Conservation (phyloP, 1,140 invertebrate species). For the Armadillidium nasatum region DNA sequence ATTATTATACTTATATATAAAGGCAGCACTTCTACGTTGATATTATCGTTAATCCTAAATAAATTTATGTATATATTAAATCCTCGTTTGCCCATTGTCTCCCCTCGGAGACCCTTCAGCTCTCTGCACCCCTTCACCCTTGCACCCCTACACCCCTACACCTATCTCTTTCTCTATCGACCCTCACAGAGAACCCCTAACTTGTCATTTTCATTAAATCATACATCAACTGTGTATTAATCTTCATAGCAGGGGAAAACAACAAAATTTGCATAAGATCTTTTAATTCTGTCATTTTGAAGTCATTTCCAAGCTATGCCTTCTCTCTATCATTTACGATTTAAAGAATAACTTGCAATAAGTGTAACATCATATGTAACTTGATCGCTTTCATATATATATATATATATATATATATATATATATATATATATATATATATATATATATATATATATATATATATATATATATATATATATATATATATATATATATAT, state of each 20-base stretch:
- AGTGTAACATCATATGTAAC: background rate
- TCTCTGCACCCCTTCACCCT: background rate
- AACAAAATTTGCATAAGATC: slow-evolving; percentile 4
- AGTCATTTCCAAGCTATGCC: background rate
- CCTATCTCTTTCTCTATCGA: background rate
- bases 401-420: slow-evolving; percentile 6
- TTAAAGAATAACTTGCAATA: background rate
- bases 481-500: too few relatives aligned
- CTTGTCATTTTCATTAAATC: slow-evolving; percentile 5
- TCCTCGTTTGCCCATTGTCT: too few relatives aligned
- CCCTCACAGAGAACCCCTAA: background rate
- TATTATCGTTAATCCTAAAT: too few relatives aligned
- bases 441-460: background rate
- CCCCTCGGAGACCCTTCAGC: too few relatives aligned
- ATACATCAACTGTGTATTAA: slow-evolving; percentile 6
- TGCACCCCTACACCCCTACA: background rate
- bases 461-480: background rate
- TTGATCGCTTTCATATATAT: background rate
- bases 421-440: slow-evolving; percentile 21
- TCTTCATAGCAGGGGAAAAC: slow-evolving; percentile 1
- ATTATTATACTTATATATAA: too few relatives aligned
- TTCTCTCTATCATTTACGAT: background rate
- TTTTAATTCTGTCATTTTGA: background rate
- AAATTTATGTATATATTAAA: too few relatives aligned
- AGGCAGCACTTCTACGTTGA: too few relatives aligned